phyloP scores from a whole-genome alignment of 2,888 invertebrate genomes.

The Lasius platythorax region DNA sequence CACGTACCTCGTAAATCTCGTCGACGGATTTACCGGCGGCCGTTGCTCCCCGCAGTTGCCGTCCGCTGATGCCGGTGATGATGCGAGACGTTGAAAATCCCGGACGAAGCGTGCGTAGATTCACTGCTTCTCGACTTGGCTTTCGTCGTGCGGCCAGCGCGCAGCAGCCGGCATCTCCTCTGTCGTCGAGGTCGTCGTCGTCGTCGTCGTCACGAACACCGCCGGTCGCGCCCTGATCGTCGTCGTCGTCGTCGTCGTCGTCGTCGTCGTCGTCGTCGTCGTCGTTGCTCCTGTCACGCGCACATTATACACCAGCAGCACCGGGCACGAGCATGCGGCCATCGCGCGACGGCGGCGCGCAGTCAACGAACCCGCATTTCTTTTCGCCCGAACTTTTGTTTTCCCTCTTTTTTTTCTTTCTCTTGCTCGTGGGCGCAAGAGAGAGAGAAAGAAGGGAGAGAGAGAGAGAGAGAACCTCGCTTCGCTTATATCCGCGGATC shows the following conservation, averaged over 20 bases:
- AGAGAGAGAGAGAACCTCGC: constrained; percentile 39
- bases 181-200: constrained; percentile 30
- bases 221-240: constrained; percentile 22
- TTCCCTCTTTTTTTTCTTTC: constrained; percentile 58
- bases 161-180: constrained; percentile 48
- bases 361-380: constrained; percentile 78
- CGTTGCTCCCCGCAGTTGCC: constrained; percentile 38
- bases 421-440: constrained; percentile 17
- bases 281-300: constrained; percentile 69
- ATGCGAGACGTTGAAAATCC: constrained; percentile 31
- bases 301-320: constrained; percentile 71
- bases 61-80: constrained; percentile 30
- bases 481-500: constrained; percentile 71
- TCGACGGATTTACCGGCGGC: constrained; percentile 51
- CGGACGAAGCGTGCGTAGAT: constrained; percentile 26
- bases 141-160: constrained; percentile 47
- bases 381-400: constrained; percentile 66
- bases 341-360: constrained; percentile 72
- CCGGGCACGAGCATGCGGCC: constrained; percentile 74
- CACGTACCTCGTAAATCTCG: constrained; percentile 43
- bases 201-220: constrained; percentile 27
- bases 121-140: constrained; percentile 44
- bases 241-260: constrained; percentile 52
- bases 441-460: not conserved
- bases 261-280: constrained; percentile 62